These are phyloP conservation scores for Nibea albiflora DNA, from an alignment of 2,113 vertebrate species.

Conservation along the genomic window DNA sequence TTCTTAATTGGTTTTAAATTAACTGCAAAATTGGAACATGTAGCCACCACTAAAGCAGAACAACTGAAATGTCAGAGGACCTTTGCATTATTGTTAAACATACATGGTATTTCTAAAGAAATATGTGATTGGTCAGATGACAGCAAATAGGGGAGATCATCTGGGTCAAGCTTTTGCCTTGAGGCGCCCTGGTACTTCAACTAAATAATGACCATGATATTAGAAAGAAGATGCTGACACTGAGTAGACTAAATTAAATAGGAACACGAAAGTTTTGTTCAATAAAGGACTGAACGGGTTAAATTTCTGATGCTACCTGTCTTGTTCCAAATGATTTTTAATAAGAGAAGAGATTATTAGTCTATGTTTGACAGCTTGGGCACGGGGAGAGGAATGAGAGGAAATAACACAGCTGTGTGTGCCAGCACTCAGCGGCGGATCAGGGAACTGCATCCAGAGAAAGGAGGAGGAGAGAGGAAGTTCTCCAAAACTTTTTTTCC, in stretches of 20 bases:
- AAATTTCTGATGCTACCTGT: neutral
- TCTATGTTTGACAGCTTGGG: neutral
- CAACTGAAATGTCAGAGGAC: neutral
- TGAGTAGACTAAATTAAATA: neutral
- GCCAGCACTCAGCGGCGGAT: slow-evolving; percentile 52
- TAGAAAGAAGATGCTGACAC: neutral
- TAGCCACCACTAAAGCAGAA: neutral
- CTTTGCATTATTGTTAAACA: neutral
- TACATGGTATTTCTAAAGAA: neutral
- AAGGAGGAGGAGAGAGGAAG: slow-evolving; percentile 77
- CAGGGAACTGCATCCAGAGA: slow-evolving; percentile 57
- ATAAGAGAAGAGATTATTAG: neutral
- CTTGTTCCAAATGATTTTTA: neutral
- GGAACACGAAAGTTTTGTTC: neutral
- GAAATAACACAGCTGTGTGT: neutral
- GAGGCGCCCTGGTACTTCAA: neutral
- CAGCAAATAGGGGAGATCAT: neutral
- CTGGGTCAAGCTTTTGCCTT: neutral
- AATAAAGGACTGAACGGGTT: neutral
- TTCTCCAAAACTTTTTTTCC: slow-evolving; percentile 75
- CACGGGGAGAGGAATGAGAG: no score
- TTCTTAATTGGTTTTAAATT: neutral
- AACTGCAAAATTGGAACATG: neutral
- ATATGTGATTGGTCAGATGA: neutral
- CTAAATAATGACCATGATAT: neutral